A percentile compares a stretch with the other conserved stretches of the same genome.
Evolutionary conservation across 2,113 vertebrate species (phyloP).

Genomic region (Corvus cornix): DNA sequence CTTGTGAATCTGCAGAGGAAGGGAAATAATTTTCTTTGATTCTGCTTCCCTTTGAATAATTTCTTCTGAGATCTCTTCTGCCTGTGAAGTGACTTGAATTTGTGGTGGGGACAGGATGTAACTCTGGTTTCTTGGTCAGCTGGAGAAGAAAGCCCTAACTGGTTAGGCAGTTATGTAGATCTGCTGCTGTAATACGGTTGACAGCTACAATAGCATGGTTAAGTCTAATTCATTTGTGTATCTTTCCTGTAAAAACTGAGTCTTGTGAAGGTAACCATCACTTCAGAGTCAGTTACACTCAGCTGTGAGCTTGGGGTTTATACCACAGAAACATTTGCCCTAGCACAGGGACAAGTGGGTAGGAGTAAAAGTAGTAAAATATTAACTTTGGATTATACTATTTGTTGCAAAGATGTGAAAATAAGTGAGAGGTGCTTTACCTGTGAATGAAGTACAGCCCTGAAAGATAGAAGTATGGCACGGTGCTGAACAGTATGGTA

Average conservation of each 20-base stretch:
- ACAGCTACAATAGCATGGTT: not conserved
- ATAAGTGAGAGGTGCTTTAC: not conserved
- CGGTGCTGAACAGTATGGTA: not conserved
- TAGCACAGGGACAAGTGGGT: not conserved
- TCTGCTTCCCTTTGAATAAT: not conserved
- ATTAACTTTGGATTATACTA: not conserved
- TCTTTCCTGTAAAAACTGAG: not conserved
- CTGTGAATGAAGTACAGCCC: not conserved
- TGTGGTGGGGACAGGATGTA: not conserved
- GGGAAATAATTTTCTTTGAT: not conserved
- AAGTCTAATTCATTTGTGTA: not conserved
- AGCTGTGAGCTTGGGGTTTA: not conserved
- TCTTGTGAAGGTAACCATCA: not conserved
- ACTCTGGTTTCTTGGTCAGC: fast-evolving
- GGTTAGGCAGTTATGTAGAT: not conserved
- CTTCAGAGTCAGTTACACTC: not conserved
- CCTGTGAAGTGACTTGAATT: not conserved
- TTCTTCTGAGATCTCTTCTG: not conserved
- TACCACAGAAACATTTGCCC: not conserved
- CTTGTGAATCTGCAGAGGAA: not conserved
- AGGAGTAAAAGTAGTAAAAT: not conserved
- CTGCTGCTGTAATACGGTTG: not conserved
- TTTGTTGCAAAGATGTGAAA: not conserved
- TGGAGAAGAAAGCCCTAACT: not conserved
- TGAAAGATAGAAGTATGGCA: not conserved